A percentile compares a stretch with the other conserved stretches of the same genome.
These are phyloP conservation scores for Patella ulyssiponensis DNA, from an alignment of 2,888 invertebrate genomes.

Conservation along the genomic window DNA sequence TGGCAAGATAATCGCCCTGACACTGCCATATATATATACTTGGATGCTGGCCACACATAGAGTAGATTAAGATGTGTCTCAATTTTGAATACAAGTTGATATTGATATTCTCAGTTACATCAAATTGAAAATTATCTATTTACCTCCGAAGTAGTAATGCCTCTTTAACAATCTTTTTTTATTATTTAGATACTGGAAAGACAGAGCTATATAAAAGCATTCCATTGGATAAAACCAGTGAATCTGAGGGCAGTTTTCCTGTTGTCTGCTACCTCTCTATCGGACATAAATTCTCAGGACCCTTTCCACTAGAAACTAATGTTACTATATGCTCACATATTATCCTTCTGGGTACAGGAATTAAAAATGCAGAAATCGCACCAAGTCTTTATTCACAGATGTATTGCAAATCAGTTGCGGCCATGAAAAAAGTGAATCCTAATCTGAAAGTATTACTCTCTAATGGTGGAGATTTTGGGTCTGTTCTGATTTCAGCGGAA, in stretches of 20 bases:
- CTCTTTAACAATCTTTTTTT: too few species aligned
- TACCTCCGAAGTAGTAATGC: too few species aligned
- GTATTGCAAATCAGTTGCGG: conserved; percentile 37
- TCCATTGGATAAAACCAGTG: background rate
- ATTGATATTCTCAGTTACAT: too few species aligned
- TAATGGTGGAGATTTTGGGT: conserved; percentile 38
- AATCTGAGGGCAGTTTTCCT: conserved; percentile 17
- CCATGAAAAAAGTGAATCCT: conserved; percentile 41
- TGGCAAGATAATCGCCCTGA: too few species aligned
- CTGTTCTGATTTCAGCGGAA: conserved; percentile 26
- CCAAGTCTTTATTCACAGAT: conserved; percentile 18
- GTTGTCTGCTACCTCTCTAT: conserved; percentile 39
- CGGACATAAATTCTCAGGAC: conserved; percentile 34
- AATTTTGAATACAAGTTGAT: too few species aligned
- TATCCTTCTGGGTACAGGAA: conserved; percentile 34
- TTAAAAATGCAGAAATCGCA: conserved; percentile 31
- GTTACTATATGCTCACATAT: conserved; percentile 45
- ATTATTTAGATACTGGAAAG: too few species aligned
- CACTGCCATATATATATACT: too few species aligned
- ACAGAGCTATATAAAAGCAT: too few species aligned
- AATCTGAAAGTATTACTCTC: conserved; percentile 38
- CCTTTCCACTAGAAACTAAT: conserved; percentile 41
- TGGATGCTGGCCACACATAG: too few species aligned
- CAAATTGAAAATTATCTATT: too few species aligned
- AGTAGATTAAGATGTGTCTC: too few species aligned